A percentile compares a stretch with the other conserved stretches of the same genome.
These are phyloP conservation scores for Poecilia wingei DNA, from an alignment of 2,797 vertebrate species.

Conservation along the genomic window DNA sequence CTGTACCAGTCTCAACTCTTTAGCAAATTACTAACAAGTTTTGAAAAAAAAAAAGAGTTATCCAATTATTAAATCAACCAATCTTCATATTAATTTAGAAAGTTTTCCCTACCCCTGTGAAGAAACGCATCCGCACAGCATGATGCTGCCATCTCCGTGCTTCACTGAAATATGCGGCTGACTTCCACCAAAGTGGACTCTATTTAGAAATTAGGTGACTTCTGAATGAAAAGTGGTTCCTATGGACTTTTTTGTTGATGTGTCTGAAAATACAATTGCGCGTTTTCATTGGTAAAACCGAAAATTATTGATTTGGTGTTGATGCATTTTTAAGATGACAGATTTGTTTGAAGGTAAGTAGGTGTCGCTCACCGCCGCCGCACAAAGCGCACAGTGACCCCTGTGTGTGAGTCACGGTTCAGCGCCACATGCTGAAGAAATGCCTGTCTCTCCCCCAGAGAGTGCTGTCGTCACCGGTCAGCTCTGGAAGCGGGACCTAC, in stretches of 20 bases:
- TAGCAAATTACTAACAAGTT: background rate
- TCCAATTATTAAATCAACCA: background rate
- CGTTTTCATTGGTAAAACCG: no score
- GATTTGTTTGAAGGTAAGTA: background rate
- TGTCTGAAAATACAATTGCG: background rate
- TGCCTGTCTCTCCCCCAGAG: constrained; percentile 28
- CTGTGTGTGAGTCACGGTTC: constrained; percentile 16
- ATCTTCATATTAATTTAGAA: background rate
- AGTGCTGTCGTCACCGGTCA: constrained; percentile 66
- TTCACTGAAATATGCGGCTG: background rate
- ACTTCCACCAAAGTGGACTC: background rate
- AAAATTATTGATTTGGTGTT: background rate
- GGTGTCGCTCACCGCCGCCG: background rate
- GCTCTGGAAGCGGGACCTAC: constrained; percentile 53
- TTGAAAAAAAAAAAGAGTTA: background rate
- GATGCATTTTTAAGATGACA: background rate
- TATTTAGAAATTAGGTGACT: background rate
- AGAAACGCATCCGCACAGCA: background rate
- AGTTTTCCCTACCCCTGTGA: background rate
- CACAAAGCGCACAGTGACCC: background rate
- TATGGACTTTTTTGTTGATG: background rate
- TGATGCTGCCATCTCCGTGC: background rate
- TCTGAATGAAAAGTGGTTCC: background rate
- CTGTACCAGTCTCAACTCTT: background rate
- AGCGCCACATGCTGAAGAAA: constrained; percentile 53